Conservation (phyloP, 2,888 invertebrate species). For the Euzetes globulus region DNA sequence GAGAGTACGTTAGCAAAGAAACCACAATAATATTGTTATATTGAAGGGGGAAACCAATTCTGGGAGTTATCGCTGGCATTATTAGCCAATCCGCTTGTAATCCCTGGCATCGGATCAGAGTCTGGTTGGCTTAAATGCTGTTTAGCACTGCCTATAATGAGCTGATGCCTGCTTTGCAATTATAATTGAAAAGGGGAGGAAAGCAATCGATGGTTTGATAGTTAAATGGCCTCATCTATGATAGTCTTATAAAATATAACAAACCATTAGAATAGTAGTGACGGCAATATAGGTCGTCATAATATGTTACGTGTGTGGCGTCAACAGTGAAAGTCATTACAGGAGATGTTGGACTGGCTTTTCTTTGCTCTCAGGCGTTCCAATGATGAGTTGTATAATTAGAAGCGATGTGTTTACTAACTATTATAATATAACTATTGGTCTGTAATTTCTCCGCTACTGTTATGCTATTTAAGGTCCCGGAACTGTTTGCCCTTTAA, state of each 20-base stretch:
- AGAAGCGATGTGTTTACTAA: conserved; percentile 4
- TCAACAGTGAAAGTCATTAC: conserved; percentile 17
- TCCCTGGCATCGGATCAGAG: not conserved
- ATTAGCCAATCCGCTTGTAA: not conserved
- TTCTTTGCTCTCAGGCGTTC: not conserved
- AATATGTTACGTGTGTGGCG: conserved; percentile 20
- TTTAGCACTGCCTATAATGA: conserved; percentile 9
- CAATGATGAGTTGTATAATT: conserved; percentile 27
- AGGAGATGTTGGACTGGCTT: not conserved
- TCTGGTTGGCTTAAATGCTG: conserved; percentile 4
- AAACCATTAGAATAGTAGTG: not conserved
- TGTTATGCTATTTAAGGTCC: conserved; percentile 27
- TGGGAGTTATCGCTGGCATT: not conserved
- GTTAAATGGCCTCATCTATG: conserved; percentile 29
- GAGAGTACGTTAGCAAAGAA: not conserved
- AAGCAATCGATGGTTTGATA: conserved; percentile 21
- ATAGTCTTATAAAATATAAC: conserved; percentile 4
- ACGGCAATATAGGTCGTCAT: conserved; percentile 28
- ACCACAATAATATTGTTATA: conserved; percentile 18
- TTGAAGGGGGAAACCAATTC: not conserved
- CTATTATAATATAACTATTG: conserved; percentile 10
- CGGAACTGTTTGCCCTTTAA: conserved; percentile 27
- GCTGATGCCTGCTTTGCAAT: conserved; percentile 21
- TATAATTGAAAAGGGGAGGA: conserved; percentile 29
- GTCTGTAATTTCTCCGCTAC: conserved; percentile 17